phyloP scores from a whole-genome alignment of 2,888 invertebrate genomes.

The Tetragonula carbonaria region DNA sequence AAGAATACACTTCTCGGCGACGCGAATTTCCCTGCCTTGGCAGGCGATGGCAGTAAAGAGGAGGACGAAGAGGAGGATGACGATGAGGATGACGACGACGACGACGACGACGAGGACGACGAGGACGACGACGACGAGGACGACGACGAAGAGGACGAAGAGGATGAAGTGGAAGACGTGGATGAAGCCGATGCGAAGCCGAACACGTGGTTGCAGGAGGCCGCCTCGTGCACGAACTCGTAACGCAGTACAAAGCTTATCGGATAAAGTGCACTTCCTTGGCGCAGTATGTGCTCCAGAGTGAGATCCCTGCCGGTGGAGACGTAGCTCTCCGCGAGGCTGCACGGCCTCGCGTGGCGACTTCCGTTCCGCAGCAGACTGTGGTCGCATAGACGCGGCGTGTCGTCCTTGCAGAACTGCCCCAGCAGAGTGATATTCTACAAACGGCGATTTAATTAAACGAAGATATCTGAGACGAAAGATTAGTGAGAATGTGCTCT shows the following conservation, averaged over 20 bases:
- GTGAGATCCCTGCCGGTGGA: constrained; percentile 91
- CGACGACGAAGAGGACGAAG: constrained; percentile 52
- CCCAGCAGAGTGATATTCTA: constrained; percentile 86
- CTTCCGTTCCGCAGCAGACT: constrained; percentile 90
- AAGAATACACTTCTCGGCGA: constrained; percentile 93
- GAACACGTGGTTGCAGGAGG: constrained; percentile 82
- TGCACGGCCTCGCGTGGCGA: constrained; percentile 89
- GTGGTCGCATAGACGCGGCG: constrained; percentile 90
- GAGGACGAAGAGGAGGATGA: constrained; percentile 66
- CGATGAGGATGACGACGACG: constrained; percentile 66
- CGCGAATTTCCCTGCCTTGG: constrained; percentile 87
- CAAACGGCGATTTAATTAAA: background rate
- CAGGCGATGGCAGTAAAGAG: constrained; percentile 39
- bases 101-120: constrained; percentile 49
- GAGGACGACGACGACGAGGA: too few relatives aligned
- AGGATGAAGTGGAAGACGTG: constrained; percentile 70
- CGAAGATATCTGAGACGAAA: too few relatives aligned
- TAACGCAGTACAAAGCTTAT: constrained; percentile 91
- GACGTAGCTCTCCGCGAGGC: constrained; percentile 90
- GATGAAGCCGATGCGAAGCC: constrained; percentile 70
- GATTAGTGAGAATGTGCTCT: too few relatives aligned
- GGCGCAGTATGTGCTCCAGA: constrained; percentile 90
- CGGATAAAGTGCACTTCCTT: constrained; percentile 92
- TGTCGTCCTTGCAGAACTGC: constrained; percentile 91
- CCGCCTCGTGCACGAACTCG: constrained; percentile 90